Evolutionary conservation across 2,888 invertebrate genomes (phyloP).

Genomic region (Magallana nippona): DNA sequence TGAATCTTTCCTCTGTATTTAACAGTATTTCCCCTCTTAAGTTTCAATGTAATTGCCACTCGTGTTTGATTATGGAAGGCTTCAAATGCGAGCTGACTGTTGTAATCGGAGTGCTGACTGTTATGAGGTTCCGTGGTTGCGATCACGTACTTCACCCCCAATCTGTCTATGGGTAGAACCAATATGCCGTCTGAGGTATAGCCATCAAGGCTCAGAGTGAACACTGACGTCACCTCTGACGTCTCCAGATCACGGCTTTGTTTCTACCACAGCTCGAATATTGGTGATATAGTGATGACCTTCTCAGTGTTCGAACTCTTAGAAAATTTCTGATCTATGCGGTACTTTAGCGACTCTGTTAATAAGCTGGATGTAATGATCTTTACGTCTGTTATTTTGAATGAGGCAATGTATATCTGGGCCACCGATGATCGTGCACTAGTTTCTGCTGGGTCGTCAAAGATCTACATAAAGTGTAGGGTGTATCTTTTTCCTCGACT

Average conservation of each 20-base stretch:
- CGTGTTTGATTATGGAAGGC: conserved; percentile 6
- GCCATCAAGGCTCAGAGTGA: conserved; percentile 33
- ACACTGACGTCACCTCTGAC: not conserved
- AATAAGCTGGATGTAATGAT: not conserved
- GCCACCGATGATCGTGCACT: not conserved
- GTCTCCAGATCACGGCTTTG: conserved; percentile 1
- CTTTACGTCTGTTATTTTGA: not conserved
- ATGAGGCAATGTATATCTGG: not conserved
- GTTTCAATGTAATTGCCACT: not conserved
- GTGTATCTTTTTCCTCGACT: not conserved
- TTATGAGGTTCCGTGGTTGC: conserved; percentile 8
- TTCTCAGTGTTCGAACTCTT: not conserved
- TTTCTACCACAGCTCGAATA: not conserved
- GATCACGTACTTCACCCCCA: conserved; percentile 4
- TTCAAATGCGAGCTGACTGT: conserved; percentile 32
- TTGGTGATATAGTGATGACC: not conserved
- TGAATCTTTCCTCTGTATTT: not conserved
- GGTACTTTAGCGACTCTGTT: not conserved
- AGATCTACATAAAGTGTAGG: conserved; percentile 24
- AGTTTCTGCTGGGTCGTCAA: not conserved
- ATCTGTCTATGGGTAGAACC: conserved; percentile 27
- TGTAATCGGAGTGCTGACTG: not conserved
- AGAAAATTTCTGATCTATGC: not conserved
- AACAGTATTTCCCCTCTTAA: not conserved
- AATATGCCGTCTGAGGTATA: not conserved